Evolutionary conservation across 2,113 vertebrate species (phyloP).

Genomic region (Muntiacus muntjak): DNA sequence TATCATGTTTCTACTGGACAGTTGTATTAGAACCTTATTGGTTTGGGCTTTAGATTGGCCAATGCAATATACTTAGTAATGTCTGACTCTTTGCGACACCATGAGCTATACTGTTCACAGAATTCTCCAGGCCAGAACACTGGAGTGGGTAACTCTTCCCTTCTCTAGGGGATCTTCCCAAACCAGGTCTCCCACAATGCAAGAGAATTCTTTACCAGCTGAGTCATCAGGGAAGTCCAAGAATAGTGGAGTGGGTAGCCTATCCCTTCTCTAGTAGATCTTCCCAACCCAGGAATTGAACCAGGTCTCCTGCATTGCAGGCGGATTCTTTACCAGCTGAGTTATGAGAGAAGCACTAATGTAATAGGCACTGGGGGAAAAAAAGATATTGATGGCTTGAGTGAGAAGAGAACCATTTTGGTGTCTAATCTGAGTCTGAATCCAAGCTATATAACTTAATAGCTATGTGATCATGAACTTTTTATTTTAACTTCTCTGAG

Average conservation of each 20-base stretch:
- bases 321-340: neutral
- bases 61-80: neutral
- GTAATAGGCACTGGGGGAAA: neutral
- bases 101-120: neutral
- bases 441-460: neutral
- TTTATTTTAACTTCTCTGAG: constrained; percentile 21
- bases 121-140: neutral
- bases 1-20: neutral
- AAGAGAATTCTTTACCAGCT: neutral
- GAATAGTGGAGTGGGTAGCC: neutral
- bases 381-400: neutral
- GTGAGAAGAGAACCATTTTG: neutral
- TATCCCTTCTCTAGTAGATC: neutral
- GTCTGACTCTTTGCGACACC: neutral
- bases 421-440: neutral
- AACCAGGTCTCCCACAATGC: neutral
- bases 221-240: neutral
- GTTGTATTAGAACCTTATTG: neutral
- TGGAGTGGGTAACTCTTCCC: neutral
- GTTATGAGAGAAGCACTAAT: neutral
- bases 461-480: neutral
- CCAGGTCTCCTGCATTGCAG: neutral
- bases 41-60: neutral
- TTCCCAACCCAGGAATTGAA: neutral
- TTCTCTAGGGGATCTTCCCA: neutral